phyloP scores from a whole-genome alignment of 2,888 invertebrate genomes.

The Autographa gamma region DNA sequence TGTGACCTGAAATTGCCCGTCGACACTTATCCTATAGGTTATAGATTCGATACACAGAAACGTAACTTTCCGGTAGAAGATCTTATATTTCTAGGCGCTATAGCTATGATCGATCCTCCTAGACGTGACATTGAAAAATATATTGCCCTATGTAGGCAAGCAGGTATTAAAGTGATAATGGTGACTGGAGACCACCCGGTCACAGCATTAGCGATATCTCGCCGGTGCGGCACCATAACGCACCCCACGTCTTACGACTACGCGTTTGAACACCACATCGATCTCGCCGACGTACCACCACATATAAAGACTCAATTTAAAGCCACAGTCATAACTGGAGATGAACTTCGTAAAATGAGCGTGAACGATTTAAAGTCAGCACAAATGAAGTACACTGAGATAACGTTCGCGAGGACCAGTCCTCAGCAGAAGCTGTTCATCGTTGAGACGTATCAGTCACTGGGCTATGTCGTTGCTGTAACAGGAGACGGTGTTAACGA shows the following conservation, averaged over 20 bases:
- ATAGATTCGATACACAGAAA: slow-evolving; percentile 88
- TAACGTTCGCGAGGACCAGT: slow-evolving; percentile 93
- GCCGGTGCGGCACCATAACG: slow-evolving; percentile 90
- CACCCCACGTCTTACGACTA: slow-evolving; percentile 92
- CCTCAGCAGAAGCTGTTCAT: slow-evolving; percentile 92
- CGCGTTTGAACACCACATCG: slow-evolving; percentile 89
- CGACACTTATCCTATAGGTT: slow-evolving; percentile 85
- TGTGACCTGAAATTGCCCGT: slow-evolving; percentile 91
- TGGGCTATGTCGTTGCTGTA: slow-evolving; percentile 94
- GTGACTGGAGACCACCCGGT: slow-evolving; percentile 93
- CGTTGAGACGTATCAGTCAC: slow-evolving; percentile 94
- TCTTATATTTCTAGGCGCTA: slow-evolving; percentile 90
- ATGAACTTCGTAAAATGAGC: slow-evolving; percentile 89
- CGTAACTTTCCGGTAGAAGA: slow-evolving; percentile 91
- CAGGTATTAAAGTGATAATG: slow-evolving; percentile 93
- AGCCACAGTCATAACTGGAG: slow-evolving; percentile 82
- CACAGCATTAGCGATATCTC: slow-evolving; percentile 92
- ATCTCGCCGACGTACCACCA: slow-evolving; percentile 84
- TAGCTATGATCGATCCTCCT: slow-evolving; percentile 93
- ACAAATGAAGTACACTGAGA: slow-evolving; percentile 90
- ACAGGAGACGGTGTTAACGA: slow-evolving; percentile 97
- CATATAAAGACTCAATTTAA: slow-evolving; percentile 81
- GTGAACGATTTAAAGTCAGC: slow-evolving; percentile 87
- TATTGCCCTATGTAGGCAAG: slow-evolving; percentile 90
- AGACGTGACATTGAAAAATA: slow-evolving; percentile 91